Base-by-base conservation (phyloP, 2,888 invertebrate species). In the Trichopria drosophilae region DNA sequence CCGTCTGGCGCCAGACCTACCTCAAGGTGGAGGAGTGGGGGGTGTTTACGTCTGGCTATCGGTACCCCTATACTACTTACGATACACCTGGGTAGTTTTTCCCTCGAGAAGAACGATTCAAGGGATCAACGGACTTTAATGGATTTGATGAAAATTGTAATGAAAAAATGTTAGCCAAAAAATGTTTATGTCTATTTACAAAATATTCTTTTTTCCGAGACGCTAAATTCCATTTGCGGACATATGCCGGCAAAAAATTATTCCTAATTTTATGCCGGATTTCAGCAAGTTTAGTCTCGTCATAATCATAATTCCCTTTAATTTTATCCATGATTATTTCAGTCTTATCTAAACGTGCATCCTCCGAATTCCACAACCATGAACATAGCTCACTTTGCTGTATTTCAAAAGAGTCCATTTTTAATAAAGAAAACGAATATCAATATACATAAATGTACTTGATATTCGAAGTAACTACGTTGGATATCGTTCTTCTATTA, bases 241-340 rank as follows among this genome's bases (percentile, higher is more conserved):
- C 23, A 45, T 37, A 45, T 18, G 35, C 4, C 36, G 19, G 24
- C 10, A 45, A 20, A 24, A 45, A 45, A 26, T 23, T 24, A 24
- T 45, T 7, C 9, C 23, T 36, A 19, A 44, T 23, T 22, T 44
- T 44, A 34, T 18, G 12, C 24, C 35, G 24, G 35, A 44, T 44
- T 24, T 44, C n/a, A 22, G 44, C 36, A 10, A 36, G 22, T 44
- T 44, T 10, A 44, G 13, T 36, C 15, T 36, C 18, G 23, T 35
- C 19, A 10, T 22, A 40, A 16, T 13, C 24, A 23, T 28, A 44
- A 32, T 32, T 44, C 6, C n/a, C 18, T 23, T 44, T 44, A 15
- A 44, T 44, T 23, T 35, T 16, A 23, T 35, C 16, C 20, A 44
- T 44, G 31, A 44, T 44, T 16, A 44, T 9, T 13, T 44, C 35